Evolutionary conservation across 2,797 vertebrate species (phyloP).

Genomic region (Lithobates pipiens): DNA sequence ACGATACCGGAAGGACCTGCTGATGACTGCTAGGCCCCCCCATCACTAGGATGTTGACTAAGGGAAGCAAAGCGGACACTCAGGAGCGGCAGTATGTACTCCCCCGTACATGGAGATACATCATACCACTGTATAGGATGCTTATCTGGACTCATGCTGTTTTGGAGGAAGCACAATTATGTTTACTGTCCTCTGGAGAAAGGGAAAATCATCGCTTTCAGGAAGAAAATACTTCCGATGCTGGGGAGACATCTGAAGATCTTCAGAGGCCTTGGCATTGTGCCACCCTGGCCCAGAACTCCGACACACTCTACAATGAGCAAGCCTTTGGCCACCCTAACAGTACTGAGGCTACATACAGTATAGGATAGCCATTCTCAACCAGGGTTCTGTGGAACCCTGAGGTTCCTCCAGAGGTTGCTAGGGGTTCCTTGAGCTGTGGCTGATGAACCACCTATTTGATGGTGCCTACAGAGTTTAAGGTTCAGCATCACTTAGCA

Average conservation of each 20-base stretch:
- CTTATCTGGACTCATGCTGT: background rate
- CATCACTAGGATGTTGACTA: slow-evolving; percentile 28
- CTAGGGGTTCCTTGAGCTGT: too few relatives aligned
- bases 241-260: background rate
- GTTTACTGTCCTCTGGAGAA: background rate
- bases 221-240: slow-evolving; percentile 17
- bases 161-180: slow-evolving; percentile 7
- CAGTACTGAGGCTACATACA: too few relatives aligned
- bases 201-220: background rate
- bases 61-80: slow-evolving; percentile 7
- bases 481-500: too few relatives aligned
- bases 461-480: too few relatives aligned
- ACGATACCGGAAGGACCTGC: background rate
- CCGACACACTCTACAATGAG: too few relatives aligned
- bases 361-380: too few relatives aligned
- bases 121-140: background rate
- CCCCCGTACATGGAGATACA: slow-evolving; percentile 9
- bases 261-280: background rate
- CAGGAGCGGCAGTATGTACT: slow-evolving; percentile 1
- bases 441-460: too few relatives aligned
- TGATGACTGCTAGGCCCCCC: background rate
- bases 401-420: too few relatives aligned
- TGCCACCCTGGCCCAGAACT: background rate
- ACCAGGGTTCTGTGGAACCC: too few relatives aligned
- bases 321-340: too few relatives aligned